Evolutionary conservation across 2,113 vertebrate genomes (phyloP).

Genomic region (Rhea americana): DNA sequence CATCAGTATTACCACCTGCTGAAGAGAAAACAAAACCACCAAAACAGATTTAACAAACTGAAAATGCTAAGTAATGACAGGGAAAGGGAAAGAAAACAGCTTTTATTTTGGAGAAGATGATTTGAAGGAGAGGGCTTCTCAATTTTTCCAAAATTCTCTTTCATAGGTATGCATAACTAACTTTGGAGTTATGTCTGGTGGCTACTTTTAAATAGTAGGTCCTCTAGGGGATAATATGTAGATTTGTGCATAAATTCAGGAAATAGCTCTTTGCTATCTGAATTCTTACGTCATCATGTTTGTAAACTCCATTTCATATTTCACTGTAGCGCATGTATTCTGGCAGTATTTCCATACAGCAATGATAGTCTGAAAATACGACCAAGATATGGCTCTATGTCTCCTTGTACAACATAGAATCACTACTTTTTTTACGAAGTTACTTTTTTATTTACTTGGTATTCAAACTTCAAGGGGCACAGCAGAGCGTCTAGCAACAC

Average conservation of each 20-base stretch:
- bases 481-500: not conserved
- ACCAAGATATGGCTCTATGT: not conserved
- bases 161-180: not conserved
- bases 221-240: not conserved
- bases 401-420: not conserved
- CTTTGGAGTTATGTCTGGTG: not conserved
- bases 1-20: not conserved
- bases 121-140: rapidly evolving
- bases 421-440: not conserved
- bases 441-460: not conserved
- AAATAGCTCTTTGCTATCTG: not conserved
- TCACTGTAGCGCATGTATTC: not conserved
- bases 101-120: not conserved
- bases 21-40: not conserved
- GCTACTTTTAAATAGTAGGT: not conserved
- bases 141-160: not conserved
- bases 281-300: not conserved
- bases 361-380: not conserved
- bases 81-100: not conserved
- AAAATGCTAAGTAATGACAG: not conserved
- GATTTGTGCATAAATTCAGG: not conserved
- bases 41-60: not conserved
- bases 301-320: not conserved
- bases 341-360: not conserved
- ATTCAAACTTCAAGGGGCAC: not conserved